These are phyloP conservation scores for Cistogaster globosa DNA, from an alignment of 2,888 invertebrate genomes.

Conservation along the genomic window DNA sequence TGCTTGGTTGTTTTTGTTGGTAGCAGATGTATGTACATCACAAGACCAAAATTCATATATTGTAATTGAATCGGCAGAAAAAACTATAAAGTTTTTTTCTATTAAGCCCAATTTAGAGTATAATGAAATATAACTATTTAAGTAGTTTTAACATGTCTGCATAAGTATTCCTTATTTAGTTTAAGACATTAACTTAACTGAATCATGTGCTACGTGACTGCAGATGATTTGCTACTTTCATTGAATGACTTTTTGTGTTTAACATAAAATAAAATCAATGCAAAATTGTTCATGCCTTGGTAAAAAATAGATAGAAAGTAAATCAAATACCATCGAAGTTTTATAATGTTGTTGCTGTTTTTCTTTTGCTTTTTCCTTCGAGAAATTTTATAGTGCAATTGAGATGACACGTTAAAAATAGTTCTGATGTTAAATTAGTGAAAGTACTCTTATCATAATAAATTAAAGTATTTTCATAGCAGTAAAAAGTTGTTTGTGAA, in stretches of 20 bases:
- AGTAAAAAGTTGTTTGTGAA: too few species aligned
- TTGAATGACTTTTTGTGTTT: background rate
- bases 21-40: too few species aligned
- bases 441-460: background rate
- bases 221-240: slow-evolving; percentile 37
- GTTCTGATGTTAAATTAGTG: slow-evolving; percentile 34
- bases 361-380: background rate
- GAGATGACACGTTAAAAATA: slow-evolving; percentile 57
- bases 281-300: slow-evolving; percentile 39
- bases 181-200: slow-evolving; percentile 42
- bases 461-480: slow-evolving; percentile 1
- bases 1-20: too few species aligned
- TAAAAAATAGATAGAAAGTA: slow-evolving; percentile 32
- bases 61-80: slow-evolving; percentile 21
- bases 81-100: slow-evolving; percentile 7
- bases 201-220: slow-evolving; percentile 55
- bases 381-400: slow-evolving; percentile 5
- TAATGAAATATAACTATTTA: slow-evolving; percentile 28
- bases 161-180: slow-evolving; percentile 37
- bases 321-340: background rate
- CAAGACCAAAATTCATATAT: too few species aligned
- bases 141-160: background rate
- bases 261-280: slow-evolving; percentile 37
- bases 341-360: background rate
- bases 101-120: slow-evolving; percentile 2